phyloP scores from a whole-genome alignment of 2,888 invertebrate species.

The Caenorhabditis plicata region DNA sequence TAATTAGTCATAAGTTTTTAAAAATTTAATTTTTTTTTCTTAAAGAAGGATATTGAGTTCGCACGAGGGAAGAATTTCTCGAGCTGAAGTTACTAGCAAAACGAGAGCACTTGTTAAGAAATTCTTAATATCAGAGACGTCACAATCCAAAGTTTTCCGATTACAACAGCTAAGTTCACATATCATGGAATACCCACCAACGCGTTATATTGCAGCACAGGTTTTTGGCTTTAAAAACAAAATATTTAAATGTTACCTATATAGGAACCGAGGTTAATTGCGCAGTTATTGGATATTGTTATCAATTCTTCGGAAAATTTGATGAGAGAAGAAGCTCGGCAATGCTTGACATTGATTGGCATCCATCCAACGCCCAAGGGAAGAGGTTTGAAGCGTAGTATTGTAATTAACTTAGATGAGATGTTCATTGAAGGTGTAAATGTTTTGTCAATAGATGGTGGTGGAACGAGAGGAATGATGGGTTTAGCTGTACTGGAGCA shows the following conservation, averaged over 20 bases:
- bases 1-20: conserved; percentile 2
- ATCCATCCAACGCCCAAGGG: conserved; percentile 39
- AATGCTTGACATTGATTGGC: conserved; percentile 57
- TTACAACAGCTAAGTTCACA: conserved; percentile 51
- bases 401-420: background rate
- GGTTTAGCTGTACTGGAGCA: conserved; percentile 81
- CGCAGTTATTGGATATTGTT: conserved; percentile 41
- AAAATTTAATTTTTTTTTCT: conserved; percentile 1
- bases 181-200: conserved; percentile 55
- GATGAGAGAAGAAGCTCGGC: conserved; percentile 43
- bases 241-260: background rate
- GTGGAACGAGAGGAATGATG: conserved; percentile 83
- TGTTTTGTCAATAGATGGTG: conserved; percentile 84
- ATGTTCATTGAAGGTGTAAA: conserved; percentile 74
- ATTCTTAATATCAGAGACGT: conserved; percentile 42
- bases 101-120: conserved; percentile 45
- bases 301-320: conserved; percentile 28
- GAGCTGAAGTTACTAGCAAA: conserved; percentile 45
- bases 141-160: conserved; percentile 27
- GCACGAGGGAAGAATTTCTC: conserved; percentile 43
- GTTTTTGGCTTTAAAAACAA: conserved; percentile 4
- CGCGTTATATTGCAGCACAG: conserved; percentile 47
- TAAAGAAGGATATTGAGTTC: conserved; percentile 26
- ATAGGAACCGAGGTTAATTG: conserved; percentile 36
- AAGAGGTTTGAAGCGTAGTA: conserved; percentile 6